Conservation (phyloP, 2,888 invertebrate species). For the Minunthozetes semirufus region DNA sequence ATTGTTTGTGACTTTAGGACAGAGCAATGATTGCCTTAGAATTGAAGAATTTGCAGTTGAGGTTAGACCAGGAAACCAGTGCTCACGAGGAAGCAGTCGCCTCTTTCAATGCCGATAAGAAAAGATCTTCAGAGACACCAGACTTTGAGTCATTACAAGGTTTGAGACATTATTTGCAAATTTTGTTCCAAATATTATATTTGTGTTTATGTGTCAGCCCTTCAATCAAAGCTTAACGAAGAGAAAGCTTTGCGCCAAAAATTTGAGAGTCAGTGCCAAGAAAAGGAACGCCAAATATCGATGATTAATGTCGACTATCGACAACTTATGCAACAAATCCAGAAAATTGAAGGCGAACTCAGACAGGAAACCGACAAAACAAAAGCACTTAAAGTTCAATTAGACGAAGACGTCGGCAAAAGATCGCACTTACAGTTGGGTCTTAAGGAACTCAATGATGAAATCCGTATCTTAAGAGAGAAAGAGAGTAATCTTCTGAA, state of each 20-base stretch:
- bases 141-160: slow-evolving; percentile 87
- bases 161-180: slow-evolving; percentile 48
- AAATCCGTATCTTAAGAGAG: slow-evolving; percentile 63
- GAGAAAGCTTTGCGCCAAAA: slow-evolving; percentile 79
- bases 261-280: slow-evolving; percentile 67
- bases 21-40: slow-evolving; percentile 76
- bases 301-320: slow-evolving; percentile 90
- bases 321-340: slow-evolving; percentile 78
- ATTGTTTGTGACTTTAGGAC: slow-evolving; percentile 50
- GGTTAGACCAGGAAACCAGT: slow-evolving; percentile 47
- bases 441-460: slow-evolving; percentile 62
- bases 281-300: slow-evolving; percentile 86
- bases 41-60: slow-evolving; percentile 55
- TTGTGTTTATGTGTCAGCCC: slow-evolving; percentile 55
- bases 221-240: slow-evolving; percentile 83
- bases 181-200: slow-evolving; percentile 30
- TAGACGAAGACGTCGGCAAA: slow-evolving; percentile 86
- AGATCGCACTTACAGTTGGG: slow-evolving; percentile 75
- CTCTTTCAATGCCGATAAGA: slow-evolving; percentile 44
- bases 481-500: slow-evolving; percentile 64
- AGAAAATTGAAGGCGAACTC: slow-evolving; percentile 84
- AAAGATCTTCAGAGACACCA: slow-evolving; percentile 59
- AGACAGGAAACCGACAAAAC: slow-evolving; percentile 80
- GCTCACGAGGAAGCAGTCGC: slow-evolving; percentile 61
- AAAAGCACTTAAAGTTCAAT: slow-evolving; percentile 69